A percentile compares a stretch with the other conserved stretches of the same genome.
These are phyloP conservation scores for Cremastinae sp. DNA, from an alignment of 2,888 invertebrate species.

Conservation along the genomic window DNA sequence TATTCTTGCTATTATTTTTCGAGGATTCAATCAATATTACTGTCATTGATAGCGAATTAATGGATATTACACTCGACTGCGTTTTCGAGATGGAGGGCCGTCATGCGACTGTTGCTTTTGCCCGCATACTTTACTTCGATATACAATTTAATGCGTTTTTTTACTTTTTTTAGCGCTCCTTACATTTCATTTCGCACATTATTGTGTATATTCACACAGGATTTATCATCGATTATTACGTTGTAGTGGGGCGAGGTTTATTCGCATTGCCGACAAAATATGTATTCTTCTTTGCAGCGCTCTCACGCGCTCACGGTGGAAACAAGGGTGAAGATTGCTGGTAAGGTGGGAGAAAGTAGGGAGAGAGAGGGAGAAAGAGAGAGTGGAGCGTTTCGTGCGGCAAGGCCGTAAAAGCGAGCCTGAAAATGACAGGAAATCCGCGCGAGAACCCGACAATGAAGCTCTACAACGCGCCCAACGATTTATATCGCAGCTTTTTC, in stretches of 20 bases:
- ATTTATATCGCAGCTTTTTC: slow-evolving; percentile 43
- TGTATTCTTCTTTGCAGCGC: slow-evolving; percentile 24
- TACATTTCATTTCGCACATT: neutral
- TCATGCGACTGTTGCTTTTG: too few relatives aligned
- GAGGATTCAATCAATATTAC: too few relatives aligned
- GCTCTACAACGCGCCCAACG: slow-evolving; percentile 51
- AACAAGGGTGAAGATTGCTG: slow-evolving; percentile 35
- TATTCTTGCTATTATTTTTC: too few relatives aligned
- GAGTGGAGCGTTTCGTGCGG: slow-evolving; percentile 53
- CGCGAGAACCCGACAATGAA: slow-evolving; percentile 59
- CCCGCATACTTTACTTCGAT: too few relatives aligned
- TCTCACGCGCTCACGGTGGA: slow-evolving; percentile 30
- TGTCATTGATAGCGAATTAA: too few relatives aligned
- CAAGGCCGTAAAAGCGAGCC: slow-evolving; percentile 55
- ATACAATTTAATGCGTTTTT: neutral
- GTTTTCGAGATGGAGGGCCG: too few relatives aligned
- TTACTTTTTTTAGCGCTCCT: neutral
- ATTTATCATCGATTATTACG: slow-evolving; percentile 47
- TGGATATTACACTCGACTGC: too few relatives aligned
- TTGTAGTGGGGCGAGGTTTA: neutral
- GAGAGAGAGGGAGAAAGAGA: too few relatives aligned
- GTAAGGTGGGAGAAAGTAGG: slow-evolving; percentile 25
- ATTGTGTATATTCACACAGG: neutral
- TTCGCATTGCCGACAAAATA: slow-evolving; percentile 48
- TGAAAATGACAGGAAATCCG: slow-evolving; percentile 61